Percentiles rank a stretch among this genome's conserved stretches.
Evolutionary conservation across 64 coral and sea anemone genomes (phyloP).

Genomic region (Catalaphyllia jardinei): DNA sequence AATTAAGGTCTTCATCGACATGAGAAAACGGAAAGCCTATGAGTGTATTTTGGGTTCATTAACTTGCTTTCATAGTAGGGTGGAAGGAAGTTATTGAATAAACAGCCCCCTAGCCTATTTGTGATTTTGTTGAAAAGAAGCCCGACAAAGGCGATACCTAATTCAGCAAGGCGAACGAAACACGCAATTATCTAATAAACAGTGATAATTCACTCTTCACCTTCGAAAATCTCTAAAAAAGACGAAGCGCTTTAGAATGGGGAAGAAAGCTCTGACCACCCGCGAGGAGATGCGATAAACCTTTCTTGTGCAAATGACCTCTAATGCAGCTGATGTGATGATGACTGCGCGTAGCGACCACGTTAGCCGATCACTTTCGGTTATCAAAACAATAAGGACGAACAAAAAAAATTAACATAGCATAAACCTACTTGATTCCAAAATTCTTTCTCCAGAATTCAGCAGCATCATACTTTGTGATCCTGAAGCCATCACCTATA

Average conservation of each 20-base stretch:
- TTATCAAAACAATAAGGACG: slow-evolving; percentile 11
- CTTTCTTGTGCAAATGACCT: neutral
- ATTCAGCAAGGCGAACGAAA: neutral
- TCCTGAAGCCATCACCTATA: slow-evolving; percentile 90
- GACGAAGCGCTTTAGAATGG: neutral
- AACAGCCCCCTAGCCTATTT: neutral
- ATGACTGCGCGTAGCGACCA: neutral
- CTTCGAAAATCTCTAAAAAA: neutral
- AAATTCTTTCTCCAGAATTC: slow-evolving; percentile 99
- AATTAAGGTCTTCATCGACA: neutral
- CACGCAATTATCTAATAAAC: slow-evolving; percentile 23
- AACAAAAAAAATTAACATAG: neutral
- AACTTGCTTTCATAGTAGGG: neutral
- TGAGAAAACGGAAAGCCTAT: neutral
- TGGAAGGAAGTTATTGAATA: neutral
- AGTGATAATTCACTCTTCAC: neutral
- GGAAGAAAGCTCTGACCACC: neutral
- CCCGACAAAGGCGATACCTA: neutral
- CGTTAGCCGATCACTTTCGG: neutral
- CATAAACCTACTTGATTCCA: slow-evolving; percentile 70
- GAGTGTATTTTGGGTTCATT: neutral
- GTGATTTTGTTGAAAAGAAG: neutral
- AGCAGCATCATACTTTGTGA: slow-evolving; percentile 97
- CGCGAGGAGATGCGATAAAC: neutral
- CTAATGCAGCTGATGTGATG: neutral